Evolutionary conservation across 2,888 invertebrate species (phyloP).

Genomic region (Catonia carolina): DNA sequence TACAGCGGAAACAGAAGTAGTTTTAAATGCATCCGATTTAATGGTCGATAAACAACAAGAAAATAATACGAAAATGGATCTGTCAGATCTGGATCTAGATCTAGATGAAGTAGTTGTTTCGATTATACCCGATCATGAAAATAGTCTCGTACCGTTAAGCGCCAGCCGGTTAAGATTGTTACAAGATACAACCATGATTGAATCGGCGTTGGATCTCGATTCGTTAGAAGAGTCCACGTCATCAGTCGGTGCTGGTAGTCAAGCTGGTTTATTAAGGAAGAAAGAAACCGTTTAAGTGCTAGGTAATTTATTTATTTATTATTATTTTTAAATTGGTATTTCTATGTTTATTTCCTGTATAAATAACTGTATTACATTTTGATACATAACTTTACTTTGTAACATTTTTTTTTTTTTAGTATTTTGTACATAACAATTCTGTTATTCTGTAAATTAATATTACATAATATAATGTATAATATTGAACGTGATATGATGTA

Average conservation of each 20-base stretch:
- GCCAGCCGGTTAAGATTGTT: constrained; percentile 69
- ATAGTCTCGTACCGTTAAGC: constrained; percentile 44
- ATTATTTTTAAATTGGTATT: neutral
- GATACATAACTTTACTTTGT: too few species aligned
- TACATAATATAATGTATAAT: too few species aligned
- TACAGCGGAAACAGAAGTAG: constrained; percentile 13
- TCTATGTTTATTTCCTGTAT: too few species aligned
- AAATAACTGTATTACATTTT: too few species aligned
- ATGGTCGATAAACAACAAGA: constrained; percentile 6
- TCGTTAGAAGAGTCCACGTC: constrained; percentile 63
- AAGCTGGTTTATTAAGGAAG: constrained; percentile 55
- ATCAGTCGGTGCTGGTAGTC: constrained; percentile 60
- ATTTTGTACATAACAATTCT: too few species aligned
- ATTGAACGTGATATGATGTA: too few species aligned
- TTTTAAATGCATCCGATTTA: constrained; percentile 26
- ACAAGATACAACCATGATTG: constrained; percentile 86
- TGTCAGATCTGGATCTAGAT: constrained; percentile 32
- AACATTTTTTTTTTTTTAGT: too few species aligned
- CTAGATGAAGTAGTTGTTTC: constrained; percentile 31
- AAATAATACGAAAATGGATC: constrained; percentile 16
- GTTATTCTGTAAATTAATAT: too few species aligned
- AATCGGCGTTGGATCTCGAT: constrained; percentile 81
- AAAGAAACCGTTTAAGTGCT: constrained; percentile 16
- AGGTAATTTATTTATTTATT: neutral
- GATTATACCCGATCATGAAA: constrained; percentile 10